These are phyloP conservation scores for Scolopax mira DNA, from an alignment of 2,113 vertebrate species.

Conservation along the genomic window DNA sequence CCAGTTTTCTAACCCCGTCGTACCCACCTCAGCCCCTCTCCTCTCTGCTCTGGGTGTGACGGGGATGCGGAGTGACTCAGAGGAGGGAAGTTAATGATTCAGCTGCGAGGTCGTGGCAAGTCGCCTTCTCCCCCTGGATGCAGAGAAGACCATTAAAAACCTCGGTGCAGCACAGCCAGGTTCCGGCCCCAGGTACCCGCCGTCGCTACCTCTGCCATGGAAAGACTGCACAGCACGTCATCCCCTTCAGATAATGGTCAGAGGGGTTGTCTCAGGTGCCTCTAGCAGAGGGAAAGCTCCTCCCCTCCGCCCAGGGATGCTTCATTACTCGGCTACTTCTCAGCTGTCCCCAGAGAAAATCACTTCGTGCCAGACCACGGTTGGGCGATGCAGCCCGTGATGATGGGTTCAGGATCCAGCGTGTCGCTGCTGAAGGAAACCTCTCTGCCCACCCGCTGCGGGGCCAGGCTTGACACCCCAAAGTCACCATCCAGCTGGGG, in stretches of 20 bases:
- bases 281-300: not conserved
- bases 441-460: accelerated
- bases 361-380: accelerated
- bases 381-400: accelerated
- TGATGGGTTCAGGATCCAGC: not conserved
- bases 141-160: not conserved
- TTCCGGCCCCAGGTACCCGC: not conserved
- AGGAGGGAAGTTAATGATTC: slow-evolving; percentile 19
- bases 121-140: not conserved
- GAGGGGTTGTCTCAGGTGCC: not conserved
- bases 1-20: accelerated
- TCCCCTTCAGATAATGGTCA: not conserved
- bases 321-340: not conserved
- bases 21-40: not conserved
- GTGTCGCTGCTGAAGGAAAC: accelerated
- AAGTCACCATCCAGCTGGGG: not conserved
- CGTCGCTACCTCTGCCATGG: not conserved
- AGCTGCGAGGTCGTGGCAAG: not conserved
- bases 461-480: too few species aligned
- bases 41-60: not conserved
- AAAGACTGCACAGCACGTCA: accelerated
- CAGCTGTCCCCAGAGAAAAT: not conserved
- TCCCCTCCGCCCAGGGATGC: not conserved
- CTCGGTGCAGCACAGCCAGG: not conserved
- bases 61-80: slow-evolving; percentile 30